Conservation (phyloP, 1,140 invertebrate genomes). For the Drosophila athabasca region DNA sequence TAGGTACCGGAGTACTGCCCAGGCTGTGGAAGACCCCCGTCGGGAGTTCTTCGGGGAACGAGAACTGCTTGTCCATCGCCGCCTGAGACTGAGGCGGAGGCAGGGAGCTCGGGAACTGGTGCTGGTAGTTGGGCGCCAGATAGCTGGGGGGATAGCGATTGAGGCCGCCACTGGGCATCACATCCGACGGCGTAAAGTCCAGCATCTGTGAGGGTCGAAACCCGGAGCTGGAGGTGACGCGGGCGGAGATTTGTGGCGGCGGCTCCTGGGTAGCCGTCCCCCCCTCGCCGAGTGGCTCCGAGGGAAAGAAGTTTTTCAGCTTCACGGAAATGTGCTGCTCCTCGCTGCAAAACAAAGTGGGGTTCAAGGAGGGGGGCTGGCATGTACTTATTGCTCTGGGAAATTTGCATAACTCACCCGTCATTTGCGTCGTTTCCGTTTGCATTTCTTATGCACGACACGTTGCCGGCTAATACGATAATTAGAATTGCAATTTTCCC, state of each 20-base stretch:
- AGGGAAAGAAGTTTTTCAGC: constrained; percentile 73
- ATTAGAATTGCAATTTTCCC: constrained; percentile 83
- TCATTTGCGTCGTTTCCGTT: constrained; percentile 38
- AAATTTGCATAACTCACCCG: constrained; percentile 76
- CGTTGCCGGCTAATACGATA: constrained; percentile 80
- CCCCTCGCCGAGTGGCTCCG: constrained; percentile 41
- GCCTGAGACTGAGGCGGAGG: constrained; percentile 11
- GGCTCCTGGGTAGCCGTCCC: not conserved
- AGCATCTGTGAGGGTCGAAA: constrained; percentile 75
- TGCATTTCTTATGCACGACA: constrained; percentile 80
- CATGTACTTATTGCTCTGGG: not conserved
- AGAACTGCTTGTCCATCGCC: constrained; percentile 64
- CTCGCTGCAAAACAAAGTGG: constrained; percentile 5
- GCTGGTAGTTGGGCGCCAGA: constrained; percentile 63
- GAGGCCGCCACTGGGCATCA: constrained; percentile 34
- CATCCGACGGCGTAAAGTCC: constrained; percentile 75
- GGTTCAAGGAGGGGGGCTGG: not conserved
- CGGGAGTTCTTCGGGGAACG: constrained; percentile 43
- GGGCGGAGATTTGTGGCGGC: constrained; percentile 30
- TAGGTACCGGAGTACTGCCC: constrained; percentile 53
- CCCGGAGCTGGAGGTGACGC: constrained; percentile 51
- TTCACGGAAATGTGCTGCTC: constrained; percentile 60
- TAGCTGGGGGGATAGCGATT: constrained; percentile 75
- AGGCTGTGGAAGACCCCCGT: constrained; percentile 40
- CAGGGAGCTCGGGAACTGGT: constrained; percentile 53